Evolutionary conservation across 2,113 vertebrate genomes (phyloP).

Genomic region (Felis chaus): DNA sequence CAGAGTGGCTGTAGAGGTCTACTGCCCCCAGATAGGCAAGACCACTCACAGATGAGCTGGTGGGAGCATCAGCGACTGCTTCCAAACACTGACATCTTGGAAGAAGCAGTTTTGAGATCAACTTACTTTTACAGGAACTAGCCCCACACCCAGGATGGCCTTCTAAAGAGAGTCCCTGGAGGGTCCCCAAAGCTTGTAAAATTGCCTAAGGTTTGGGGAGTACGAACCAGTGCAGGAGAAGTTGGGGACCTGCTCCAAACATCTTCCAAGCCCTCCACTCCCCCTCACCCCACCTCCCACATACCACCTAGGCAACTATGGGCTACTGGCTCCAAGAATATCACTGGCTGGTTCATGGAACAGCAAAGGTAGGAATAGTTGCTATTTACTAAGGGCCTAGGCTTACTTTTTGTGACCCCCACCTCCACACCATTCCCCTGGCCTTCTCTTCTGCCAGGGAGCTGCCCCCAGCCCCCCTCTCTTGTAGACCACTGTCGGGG

Average conservation of each 20-base stretch:
- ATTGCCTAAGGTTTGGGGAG: neutral
- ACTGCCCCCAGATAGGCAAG: neutral
- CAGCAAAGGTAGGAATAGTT: neutral
- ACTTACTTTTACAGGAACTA: neutral
- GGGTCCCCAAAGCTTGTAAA: neutral
- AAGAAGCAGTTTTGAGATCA: neutral
- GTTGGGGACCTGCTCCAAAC: neutral
- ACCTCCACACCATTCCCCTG: neutral
- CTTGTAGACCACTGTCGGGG: neutral
- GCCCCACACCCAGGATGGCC: neutral
- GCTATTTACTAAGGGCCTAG: neutral
- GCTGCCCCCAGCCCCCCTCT: neutral
- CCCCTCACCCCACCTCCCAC: neutral
- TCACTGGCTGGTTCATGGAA: neutral
- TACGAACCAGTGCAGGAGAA: neutral
- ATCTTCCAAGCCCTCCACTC: neutral
- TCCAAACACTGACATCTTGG: neutral
- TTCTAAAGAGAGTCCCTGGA: neutral
- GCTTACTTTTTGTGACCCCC: neutral
- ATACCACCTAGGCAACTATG: neutral
- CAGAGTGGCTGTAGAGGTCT: neutral
- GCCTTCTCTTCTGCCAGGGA: neutral
- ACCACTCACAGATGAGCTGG: neutral
- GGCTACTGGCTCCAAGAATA: neutral
- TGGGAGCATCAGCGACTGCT: neutral